These are phyloP conservation scores for Bathybates hornii DNA, from an alignment of 2,113 vertebrate genomes.

Conservation along the genomic window DNA sequence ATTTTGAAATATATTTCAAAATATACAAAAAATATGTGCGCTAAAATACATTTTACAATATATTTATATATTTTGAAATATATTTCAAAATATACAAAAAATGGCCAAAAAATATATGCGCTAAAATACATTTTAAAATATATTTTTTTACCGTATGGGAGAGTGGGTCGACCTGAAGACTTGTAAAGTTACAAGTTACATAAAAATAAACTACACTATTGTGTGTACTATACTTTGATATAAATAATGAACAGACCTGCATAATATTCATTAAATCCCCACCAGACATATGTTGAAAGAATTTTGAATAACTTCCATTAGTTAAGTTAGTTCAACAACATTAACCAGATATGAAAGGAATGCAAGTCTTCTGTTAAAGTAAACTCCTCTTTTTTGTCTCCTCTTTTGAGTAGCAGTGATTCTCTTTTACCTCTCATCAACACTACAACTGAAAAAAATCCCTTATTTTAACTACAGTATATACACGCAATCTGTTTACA, in stretches of 20 bases:
- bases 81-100: too few species aligned
- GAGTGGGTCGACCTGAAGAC: not conserved
- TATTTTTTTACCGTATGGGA: too few species aligned
- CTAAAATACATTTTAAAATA: too few species aligned
- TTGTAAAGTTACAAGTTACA: not conserved
- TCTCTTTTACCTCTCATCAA: not conserved
- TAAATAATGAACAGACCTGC: not conserved
- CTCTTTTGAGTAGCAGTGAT: not conserved
- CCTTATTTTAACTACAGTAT: not conserved
- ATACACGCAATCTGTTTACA: not conserved
- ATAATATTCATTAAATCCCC: not conserved
- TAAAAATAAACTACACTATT: not conserved
- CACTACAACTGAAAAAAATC: not conserved
- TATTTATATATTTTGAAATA: too few species aligned
- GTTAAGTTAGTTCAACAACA: not conserved
- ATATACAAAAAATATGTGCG: too few species aligned
- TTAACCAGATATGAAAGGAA: not conserved
- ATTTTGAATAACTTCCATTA: not conserved
- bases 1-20: too few species aligned
- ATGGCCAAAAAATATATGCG: too few species aligned
- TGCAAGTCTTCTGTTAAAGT: not conserved
- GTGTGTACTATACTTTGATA: not conserved
- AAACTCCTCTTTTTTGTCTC: not conserved
- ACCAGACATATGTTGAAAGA: not conserved
- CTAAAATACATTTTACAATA: too few species aligned